Percentiles rank a stretch among this genome's conserved stretches.
These are phyloP conservation scores for Copidosoma aretas DNA, from an alignment of 2,888 invertebrate genomes.

Conservation along the genomic window DNA sequence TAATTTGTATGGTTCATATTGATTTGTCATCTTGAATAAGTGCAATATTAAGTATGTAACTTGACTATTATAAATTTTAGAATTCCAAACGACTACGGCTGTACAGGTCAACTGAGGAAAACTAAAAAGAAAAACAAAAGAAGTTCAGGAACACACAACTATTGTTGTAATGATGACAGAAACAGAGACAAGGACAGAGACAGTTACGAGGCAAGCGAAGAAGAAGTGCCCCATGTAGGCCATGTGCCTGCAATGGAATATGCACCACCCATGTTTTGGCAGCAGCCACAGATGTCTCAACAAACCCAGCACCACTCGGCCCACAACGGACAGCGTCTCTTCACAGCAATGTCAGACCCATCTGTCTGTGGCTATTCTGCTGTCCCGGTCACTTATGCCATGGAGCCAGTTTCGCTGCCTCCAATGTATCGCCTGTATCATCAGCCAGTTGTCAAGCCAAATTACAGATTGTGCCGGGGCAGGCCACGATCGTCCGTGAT, in stretches of 20 bases:
- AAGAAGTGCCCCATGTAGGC: slow-evolving; percentile 39
- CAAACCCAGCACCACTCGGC: slow-evolving; percentile 43
- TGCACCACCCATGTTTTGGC: slow-evolving; percentile 52
- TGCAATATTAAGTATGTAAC: too few relatives aligned
- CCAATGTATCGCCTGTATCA: slow-evolving; percentile 66
- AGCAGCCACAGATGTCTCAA: slow-evolving; percentile 43
- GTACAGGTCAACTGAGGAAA: slow-evolving; percentile 22
- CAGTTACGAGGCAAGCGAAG: slow-evolving; percentile 38
- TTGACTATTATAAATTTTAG: slow-evolving; percentile 13
- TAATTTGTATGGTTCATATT: too few relatives aligned
- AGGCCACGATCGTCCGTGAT: slow-evolving; percentile 45
- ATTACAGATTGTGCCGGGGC: slow-evolving; percentile 48
- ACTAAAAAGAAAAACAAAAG: slow-evolving; percentile 36
- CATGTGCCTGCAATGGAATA: slow-evolving; percentile 50
- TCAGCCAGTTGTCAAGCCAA: slow-evolving; percentile 59
- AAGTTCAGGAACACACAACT: slow-evolving; percentile 31
- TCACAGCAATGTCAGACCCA: slow-evolving; percentile 64
- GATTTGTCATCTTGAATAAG: too few relatives aligned
- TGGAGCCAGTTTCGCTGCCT: slow-evolving; percentile 73
- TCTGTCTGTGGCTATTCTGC: slow-evolving; percentile 62
- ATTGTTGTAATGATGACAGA: slow-evolving; percentile 43
- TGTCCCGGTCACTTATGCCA: slow-evolving; percentile 63
- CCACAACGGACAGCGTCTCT: slow-evolving; percentile 63
- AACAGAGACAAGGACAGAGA: slow-evolving; percentile 33
- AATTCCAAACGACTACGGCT: slow-evolving; percentile 26